Conservation (phyloP, 2,888 invertebrate genomes). For the Pseudoips prasinana region DNA sequence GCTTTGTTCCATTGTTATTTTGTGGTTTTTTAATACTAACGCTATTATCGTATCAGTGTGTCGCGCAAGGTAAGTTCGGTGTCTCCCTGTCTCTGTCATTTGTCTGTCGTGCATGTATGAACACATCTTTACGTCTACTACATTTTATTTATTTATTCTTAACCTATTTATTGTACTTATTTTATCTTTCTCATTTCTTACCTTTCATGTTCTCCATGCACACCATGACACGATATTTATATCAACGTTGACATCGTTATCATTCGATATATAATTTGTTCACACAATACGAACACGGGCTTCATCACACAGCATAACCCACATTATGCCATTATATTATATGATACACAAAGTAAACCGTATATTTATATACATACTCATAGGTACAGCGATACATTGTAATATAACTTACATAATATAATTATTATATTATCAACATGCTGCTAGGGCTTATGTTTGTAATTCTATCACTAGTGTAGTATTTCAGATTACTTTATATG, state of each 20-base stretch:
- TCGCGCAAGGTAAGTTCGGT: slow-evolving; percentile 73
- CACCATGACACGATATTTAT: slow-evolving; percentile 63
- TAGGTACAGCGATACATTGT: slow-evolving; percentile 48
- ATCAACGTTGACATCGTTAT: slow-evolving; percentile 52
- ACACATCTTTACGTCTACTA: slow-evolving; percentile 46
- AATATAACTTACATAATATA: slow-evolving; percentile 42
- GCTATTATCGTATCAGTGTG: slow-evolving; percentile 44
- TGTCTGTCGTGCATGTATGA: slow-evolving; percentile 66
- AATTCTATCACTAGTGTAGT: slow-evolving; percentile 69
- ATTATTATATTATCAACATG: slow-evolving; percentile 42
- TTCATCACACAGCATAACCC: slow-evolving; percentile 53
- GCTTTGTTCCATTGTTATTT: slow-evolving; percentile 62
- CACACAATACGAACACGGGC: slow-evolving; percentile 47
- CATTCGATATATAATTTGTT: slow-evolving; percentile 44
- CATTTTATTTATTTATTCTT: slow-evolving; percentile 46
- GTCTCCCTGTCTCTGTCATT: slow-evolving; percentile 66
- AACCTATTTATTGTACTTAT: slow-evolving; percentile 56
- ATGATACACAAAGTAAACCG: slow-evolving; percentile 22
- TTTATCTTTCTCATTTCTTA: slow-evolving; percentile 62
- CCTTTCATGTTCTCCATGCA: slow-evolving; percentile 70
- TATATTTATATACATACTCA: slow-evolving; percentile 29
- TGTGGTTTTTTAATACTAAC: slow-evolving; percentile 53
- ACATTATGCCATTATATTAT: slow-evolving; percentile 13
- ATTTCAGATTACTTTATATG: slow-evolving; percentile 56
- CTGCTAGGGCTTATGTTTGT: slow-evolving; percentile 65